Evolutionary conservation across 2,888 invertebrate species (phyloP), one percentile per base, ranked within the genome.

Genomic region (Hyles lineata): DNA sequence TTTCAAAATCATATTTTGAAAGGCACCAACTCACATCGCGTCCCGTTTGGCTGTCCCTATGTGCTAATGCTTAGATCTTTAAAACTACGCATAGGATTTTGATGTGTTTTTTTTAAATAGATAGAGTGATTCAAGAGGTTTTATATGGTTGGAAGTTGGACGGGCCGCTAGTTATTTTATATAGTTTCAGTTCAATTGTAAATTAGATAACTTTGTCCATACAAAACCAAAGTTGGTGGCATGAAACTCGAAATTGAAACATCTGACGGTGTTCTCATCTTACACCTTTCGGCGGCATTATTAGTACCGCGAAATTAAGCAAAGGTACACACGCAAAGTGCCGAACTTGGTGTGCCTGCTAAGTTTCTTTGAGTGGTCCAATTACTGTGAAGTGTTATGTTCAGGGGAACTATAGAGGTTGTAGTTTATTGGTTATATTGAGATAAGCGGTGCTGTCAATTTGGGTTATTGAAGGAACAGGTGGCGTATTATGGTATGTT

Each of bases 241-340:
- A n/a, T 55, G 5, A 3, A 55, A 55, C 17, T n/a, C 55, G 0
- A 63, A 62, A 43, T 23, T 25, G 67, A 23, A 67, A 50, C 67
- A 67, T 67, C 67, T 67, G 67, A 15, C 63, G 5, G 7, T 50
- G 21, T 67, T 67, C 67, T 67, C 67, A 67, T 23, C 23, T 50
- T 67, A 67, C 50, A 67, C 43, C 67, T 50, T 23, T 43, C 21
- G 43, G 67, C 17, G 17, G 43, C 50, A 23, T 67, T 43, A 67
- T 50, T 23, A 23, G 67, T 23, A 67, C 67, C 23, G 50, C 50
- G 23, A 50, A 67, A 50, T 43, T 21, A 23, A 23, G 67, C 50
- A 23, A 67, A 43, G 43, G 43, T 43, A 67, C 50, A 50, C 43
- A 63, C 50, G 43, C 63, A 63, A 63, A 63, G 63, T 63, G 63